Evolutionary conservation across 2,797 vertebrate genomes (phyloP), one percentile per base, ranked within the genome.

Genomic region (Sphenopsis melanotis): DNA sequence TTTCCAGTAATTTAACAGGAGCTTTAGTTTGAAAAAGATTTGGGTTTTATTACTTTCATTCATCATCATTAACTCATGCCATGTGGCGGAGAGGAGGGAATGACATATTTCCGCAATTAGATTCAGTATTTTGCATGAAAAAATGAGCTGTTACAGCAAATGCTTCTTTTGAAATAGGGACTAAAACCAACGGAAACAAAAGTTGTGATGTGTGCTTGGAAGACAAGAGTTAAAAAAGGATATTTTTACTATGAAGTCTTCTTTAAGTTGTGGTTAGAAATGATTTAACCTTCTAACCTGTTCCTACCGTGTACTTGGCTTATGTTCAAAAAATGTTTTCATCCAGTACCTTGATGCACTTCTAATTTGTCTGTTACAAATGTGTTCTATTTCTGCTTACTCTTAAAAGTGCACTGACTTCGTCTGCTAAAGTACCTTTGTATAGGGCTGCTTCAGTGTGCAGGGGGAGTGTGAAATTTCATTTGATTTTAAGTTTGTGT

Each of bases 21-120:
- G 95, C 96, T 96, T 95, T 97, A 97, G 94, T 96, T 97, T 97
- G 96, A 97, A 93, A 97, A 97, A 97, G 96, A 97, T 97, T 97
- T 96, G 93, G 93, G 86, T 96, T 97, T 97, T 97, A 97, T 97
- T 97, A 93, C 96, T 97, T 97, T 97, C 96, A 97, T 97, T 97
- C 96, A 97, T 97, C 97, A 97, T 97, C 96, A 97, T 95, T 87
- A 94, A 97, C 97, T 96, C 95, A 84, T 97, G 90, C 89, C 88
- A 96, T 95, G 93, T 94, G 89, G 88, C 18, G 59, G 83, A 76
- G 96, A 86, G 89, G 84, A 96, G 92, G 94, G 90, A 94, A 94
- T 93, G 91, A 94, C 94, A 89, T 88, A 87, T 61, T 94, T 96
- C 94, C 83, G 70, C 87, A 91, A 94, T 97, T 94, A 96, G 96